Evolutionary conservation across 2,113 vertebrate species (phyloP).

Genomic region (Bettongia penicillata): DNA sequence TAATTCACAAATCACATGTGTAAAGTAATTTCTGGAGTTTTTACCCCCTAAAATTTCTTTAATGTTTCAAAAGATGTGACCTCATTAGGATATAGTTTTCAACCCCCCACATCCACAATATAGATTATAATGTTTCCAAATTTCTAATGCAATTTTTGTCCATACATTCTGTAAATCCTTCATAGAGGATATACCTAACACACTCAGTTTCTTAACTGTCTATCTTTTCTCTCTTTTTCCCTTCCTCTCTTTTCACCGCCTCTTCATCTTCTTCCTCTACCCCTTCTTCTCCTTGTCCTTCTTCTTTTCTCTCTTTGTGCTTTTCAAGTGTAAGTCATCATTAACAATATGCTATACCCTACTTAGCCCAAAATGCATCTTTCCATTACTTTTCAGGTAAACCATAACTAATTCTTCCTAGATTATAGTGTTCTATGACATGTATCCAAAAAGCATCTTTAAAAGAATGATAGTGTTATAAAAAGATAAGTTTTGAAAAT

Average conservation of each 20-base stretch:
- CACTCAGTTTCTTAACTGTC: not conserved
- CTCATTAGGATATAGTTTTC: not conserved
- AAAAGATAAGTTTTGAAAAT: not conserved
- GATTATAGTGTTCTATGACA: not conserved
- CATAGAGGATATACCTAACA: not conserved
- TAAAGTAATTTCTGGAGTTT: not conserved
- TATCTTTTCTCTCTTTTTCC: not conserved
- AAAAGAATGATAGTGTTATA: not conserved
- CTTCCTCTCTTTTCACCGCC: not conserved
- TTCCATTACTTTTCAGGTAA: not conserved
- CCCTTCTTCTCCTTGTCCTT: not conserved
- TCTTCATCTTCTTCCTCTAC: not conserved
- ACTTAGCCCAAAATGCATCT: not conserved
- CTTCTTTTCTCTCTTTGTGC: not conserved
- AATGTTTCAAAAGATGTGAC: not conserved
- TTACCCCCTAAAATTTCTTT: not conserved
- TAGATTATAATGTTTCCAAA: not conserved
- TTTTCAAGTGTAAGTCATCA: not conserved
- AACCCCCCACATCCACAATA: not conserved
- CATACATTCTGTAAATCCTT: not conserved
- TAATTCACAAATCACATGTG: not conserved
- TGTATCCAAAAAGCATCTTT: not conserved
- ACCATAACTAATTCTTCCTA: not conserved
- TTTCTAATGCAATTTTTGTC: not conserved
- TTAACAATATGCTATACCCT: not conserved